Evolutionary conservation across 1,140 invertebrate species (phyloP), one percentile per base, ranked within the genome.

Genomic region (Batillaria attramentaria): DNA sequence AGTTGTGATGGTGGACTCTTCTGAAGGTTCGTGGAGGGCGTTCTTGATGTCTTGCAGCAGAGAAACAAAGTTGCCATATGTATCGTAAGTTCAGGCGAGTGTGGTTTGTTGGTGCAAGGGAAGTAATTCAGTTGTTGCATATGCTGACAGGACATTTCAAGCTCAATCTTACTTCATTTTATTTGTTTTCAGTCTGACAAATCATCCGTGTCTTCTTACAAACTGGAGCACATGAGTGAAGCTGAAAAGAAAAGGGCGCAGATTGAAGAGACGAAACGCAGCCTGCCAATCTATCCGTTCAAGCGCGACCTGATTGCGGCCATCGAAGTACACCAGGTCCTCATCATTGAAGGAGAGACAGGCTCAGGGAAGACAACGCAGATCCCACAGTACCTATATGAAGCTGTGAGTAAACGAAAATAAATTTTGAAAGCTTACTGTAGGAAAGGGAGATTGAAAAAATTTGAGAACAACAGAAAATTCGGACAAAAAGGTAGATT

Each of bases 291-390:
- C 57, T 99, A 94, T 92, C 95, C 95, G 5, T 99, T 99, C 87
- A 95, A 94, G 89, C 93, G 98, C 50, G 95, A 97, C 89, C 92
- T 99, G 18, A 94, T 99, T 79, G 92, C 95, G 85, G 97, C 97
- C 16, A 95, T 99, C 20, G 93, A 92, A 85, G 94, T 96, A 68
- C 95, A 99, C 92, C 97, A 99, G 92, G 94, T 95, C 83, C 91
- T 99, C 0, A 99, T 99, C 83, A 97, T 99, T 82, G 98, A 99
- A 92, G 99, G 99, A 68, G 94, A 94, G 76, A 99, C 98, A 28
- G 98, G 98, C 0, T 97, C 96, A 28, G 98, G 98, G 6, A 99
- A 99, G 93, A 99, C 98, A 0, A 99, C 98, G 6, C 98, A 99
- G 92, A 97, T 99, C 82, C 97, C 98, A 13, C 98, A 99, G 90